Evolutionary conservation across 2,113 vertebrate genomes (phyloP).

Genomic region (Kryptolebias marmoratus): DNA sequence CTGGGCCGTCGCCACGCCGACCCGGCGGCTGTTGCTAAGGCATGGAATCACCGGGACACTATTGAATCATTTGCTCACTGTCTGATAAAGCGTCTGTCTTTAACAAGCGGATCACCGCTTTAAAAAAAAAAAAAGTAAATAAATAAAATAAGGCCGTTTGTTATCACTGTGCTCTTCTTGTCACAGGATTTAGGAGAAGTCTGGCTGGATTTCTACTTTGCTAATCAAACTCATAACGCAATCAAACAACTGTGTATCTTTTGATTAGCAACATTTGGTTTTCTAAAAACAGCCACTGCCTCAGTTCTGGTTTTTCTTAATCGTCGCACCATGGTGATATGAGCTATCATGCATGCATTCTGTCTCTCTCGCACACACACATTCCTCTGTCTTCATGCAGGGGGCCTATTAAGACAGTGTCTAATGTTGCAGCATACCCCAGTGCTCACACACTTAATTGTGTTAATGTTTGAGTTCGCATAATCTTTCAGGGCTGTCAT

Average conservation of each 20-base stretch:
- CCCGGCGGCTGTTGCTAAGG: slow-evolving; percentile 69
- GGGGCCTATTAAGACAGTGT: slow-evolving; percentile 75
- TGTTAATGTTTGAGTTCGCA: slow-evolving; percentile 80
- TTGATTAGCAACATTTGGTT: slow-evolving; percentile 40
- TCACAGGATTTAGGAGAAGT: slow-evolving; percentile 24
- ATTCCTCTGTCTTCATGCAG: slow-evolving; percentile 60
- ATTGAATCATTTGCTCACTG: slow-evolving; percentile 72
- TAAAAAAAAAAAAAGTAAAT: slow-evolving; percentile 12
- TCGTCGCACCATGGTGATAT: slow-evolving; percentile 40
- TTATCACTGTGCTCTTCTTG: slow-evolving; percentile 34
- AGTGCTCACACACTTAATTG: slow-evolving; percentile 79
- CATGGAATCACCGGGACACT: slow-evolving; percentile 65
- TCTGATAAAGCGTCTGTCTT: slow-evolving; percentile 69
- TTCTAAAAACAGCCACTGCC: slow-evolving; percentile 27
- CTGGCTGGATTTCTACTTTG: slow-evolving; percentile 39
- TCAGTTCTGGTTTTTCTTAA: slow-evolving; percentile 52
- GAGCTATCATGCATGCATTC: slow-evolving; percentile 39
- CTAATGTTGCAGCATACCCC: slow-evolving; percentile 74
- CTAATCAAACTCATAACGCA: slow-evolving; percentile 45
- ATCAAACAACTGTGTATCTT: slow-evolving; percentile 41
- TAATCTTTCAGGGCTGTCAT: slow-evolving; percentile 78
- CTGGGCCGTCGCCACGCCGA: slow-evolving; percentile 62
- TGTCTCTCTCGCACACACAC: slow-evolving; percentile 26
- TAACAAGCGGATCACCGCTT: slow-evolving; percentile 61
- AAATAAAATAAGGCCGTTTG: slow-evolving; percentile 44